Evolutionary conservation across 1,140 invertebrate genomes (phyloP).

Genomic region (Leptestheria dahalacensis): DNA sequence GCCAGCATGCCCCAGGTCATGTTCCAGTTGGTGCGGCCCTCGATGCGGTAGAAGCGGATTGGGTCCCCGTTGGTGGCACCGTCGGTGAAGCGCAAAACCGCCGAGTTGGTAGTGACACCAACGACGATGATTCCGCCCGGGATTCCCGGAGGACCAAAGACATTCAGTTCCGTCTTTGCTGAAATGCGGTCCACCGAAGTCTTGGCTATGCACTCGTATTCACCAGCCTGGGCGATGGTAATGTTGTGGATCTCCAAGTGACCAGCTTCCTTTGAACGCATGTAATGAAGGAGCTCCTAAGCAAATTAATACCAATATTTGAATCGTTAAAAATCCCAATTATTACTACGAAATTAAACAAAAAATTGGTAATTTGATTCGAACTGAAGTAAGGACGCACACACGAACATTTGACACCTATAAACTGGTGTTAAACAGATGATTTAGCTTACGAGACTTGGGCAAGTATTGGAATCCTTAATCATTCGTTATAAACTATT

Average conservation of each 20-base stretch:
- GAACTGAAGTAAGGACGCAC: no score
- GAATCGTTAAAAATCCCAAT: not conserved
- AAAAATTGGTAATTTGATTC: no score
- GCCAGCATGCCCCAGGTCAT: slow-evolving; percentile 58
- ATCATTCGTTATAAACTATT: no score
- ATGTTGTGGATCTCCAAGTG: slow-evolving; percentile 62
- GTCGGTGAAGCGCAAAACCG: slow-evolving; percentile 74
- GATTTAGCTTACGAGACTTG: no score
- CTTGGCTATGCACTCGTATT: slow-evolving; percentile 75
- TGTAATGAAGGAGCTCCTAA: slow-evolving; percentile 8
- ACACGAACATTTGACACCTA: no score
- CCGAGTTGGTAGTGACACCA: slow-evolving; percentile 54
- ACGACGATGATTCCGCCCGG: slow-evolving; percentile 43
- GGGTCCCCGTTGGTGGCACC: slow-evolving; percentile 64
- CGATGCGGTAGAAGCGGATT: slow-evolving; percentile 58
- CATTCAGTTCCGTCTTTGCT: slow-evolving; percentile 48
- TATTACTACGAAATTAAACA: not conserved
- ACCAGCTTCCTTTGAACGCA: slow-evolving; percentile 29
- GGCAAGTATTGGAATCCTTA: no score
- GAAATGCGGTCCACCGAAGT: slow-evolving; percentile 68
- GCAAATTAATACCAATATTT: not conserved
- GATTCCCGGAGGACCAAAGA: slow-evolving; percentile 70
- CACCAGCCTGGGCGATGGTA: slow-evolving; percentile 66
- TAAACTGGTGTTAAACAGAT: no score
- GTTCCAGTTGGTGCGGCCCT: slow-evolving; percentile 74